Evolutionary conservation across 2,797 vertebrate genomes (phyloP), one percentile per base, ranked within the genome.

Genomic region (Gymnodraco acuticeps): DNA sequence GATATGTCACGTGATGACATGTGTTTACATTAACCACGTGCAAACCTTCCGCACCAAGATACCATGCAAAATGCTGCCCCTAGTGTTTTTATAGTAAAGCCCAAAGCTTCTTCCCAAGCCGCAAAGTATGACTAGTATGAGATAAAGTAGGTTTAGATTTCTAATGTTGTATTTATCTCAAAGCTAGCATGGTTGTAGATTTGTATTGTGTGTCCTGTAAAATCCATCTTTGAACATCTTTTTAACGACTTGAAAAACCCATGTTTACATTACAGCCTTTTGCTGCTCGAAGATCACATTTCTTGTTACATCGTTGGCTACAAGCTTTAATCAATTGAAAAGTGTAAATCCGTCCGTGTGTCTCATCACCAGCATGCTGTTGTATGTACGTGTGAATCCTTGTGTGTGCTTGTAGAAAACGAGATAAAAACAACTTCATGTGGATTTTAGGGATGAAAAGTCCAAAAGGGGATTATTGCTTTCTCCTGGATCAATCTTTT

Each of bases 401-500:
- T 9, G 13, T 65, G 62, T 2, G 9, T 20, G 45, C 38, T 23
- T 7, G 15, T 4, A 14, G 51, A 47, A 14, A 38, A 38, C n/a
- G 70, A 33, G 38, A 42, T 27, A 17, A 23, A 52, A 59, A 58
- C 48, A 59, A 43, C 43, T 23, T 72, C 19, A 20, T 20, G 13
- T 70, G 52, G 33, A 51, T 77, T 53, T 31, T 17, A 46, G 20
- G 56, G 38, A 50, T 55, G 41, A 58, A 64, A 77, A 53, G 27
- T 45, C 17, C 51, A 47, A 71, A 41, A 52, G 16, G 31, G 47
- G 54, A 73, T 31, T 7, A 23, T 2, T 15, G 19, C 33, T 41
- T 82, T 59, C 59, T 59, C n/a, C 50, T 65, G 54, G n/a, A 54
- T 61, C 52, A 50, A 7, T 64, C 20, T 50, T 70, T 70, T 46